Conservation (phyloP, 1,140 invertebrate species). For the Chlorops oryzae region DNA sequence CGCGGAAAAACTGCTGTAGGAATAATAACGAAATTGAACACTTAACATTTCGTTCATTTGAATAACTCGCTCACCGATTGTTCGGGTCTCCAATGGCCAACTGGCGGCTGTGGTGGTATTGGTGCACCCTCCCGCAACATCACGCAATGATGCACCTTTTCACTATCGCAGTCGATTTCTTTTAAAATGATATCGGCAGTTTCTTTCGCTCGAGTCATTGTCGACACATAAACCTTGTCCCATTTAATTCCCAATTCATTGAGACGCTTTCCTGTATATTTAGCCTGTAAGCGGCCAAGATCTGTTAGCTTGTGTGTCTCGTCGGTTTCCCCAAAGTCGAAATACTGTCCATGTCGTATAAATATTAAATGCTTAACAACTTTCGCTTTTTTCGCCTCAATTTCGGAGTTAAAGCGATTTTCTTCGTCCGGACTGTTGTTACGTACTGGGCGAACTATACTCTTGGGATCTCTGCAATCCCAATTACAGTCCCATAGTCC, state of each 20-base stretch:
- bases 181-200: slow-evolving; percentile 76
- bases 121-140: slow-evolving; percentile 92
- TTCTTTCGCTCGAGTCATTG: slow-evolving; percentile 88
- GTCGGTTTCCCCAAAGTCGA: slow-evolving; percentile 66
- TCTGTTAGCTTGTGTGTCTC: slow-evolving; percentile 71
- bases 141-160: slow-evolving; percentile 60
- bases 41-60: not conserved
- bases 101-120: slow-evolving; percentile 87
- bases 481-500: slow-evolving; percentile 80
- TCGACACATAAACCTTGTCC: slow-evolving; percentile 74
- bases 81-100: slow-evolving; percentile 80
- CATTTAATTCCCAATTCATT: slow-evolving; percentile 71
- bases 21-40: slow-evolving; percentile 12
- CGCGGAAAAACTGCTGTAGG: slow-evolving; percentile 82
- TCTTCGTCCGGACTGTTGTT: slow-evolving; percentile 54
- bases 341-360: slow-evolving; percentile 93
- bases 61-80: slow-evolving; percentile 56
- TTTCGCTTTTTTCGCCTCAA: slow-evolving; percentile 60
- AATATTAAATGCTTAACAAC: slow-evolving; percentile 79
- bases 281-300: slow-evolving; percentile 76
- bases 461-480: slow-evolving; percentile 75
- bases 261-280: slow-evolving; percentile 70
- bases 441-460: slow-evolving; percentile 59
- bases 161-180: slow-evolving; percentile 37
- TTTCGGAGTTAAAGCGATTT: slow-evolving; percentile 58